Base-by-base conservation (phyloP, 2,888 invertebrate genomes). In the Quadroppia sp. region DNA sequence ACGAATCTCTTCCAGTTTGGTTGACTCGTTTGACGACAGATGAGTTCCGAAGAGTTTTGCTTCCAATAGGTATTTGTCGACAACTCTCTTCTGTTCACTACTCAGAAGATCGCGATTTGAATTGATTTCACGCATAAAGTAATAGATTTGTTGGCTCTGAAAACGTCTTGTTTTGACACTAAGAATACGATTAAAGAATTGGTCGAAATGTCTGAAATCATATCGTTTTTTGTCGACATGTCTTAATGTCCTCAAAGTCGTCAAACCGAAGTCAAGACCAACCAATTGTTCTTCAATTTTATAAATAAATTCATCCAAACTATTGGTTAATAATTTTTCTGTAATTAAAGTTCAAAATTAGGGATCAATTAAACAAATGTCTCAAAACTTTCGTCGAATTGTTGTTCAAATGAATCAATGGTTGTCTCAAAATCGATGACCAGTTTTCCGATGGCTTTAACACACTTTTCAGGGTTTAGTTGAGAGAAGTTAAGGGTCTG, bases 21-120 rank as follows among this genome's bases (percentile, higher is more conserved):
- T 81, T 72, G 83, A 86, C 77, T 86, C 84, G 0, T 83, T 83
- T 0, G 85, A 85, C 61, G 84, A 82, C 0, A 94, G 82, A 64
- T 89, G 88, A 59, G 93, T 83, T 0, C 94, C 95, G 82, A 92
- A 92, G 2, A 94, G 83, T 81, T 87, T 88, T 2, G 91, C 92
- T 83, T 95, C 94, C 20, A 92, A 82, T 72, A 89, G 82, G 81
- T 89, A 92, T 83, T 93, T 93, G 70, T 88, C 85, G 13, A 93
- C 83, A 15, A 94, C 83, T 76, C 91, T 86, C 76, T 85, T 86
- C 82, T 93, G 83, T 23, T 79, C 77, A 86, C 83, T 90, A 87
- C 78, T 87, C 85, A 77, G 82, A 82, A 75, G 84, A 77, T 75
- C 79, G 76, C 76, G 81, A 80, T 77, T 79, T 42, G 80, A 79